phyloP scores from a whole-genome alignment of 2,113 vertebrate species.

The Synchiropus splendidus region DNA sequence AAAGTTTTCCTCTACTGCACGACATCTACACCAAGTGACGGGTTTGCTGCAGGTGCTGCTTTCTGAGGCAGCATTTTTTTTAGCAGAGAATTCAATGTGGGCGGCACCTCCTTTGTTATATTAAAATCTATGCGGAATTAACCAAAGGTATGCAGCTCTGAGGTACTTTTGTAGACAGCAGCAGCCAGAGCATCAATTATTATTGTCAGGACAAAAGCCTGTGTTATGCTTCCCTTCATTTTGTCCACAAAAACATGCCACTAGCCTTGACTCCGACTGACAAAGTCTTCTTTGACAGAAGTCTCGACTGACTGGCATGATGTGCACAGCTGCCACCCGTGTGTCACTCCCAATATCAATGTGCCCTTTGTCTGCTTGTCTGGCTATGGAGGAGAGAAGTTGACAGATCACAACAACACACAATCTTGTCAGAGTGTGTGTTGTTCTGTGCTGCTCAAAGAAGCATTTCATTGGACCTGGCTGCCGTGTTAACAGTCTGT shows the following conservation, averaged over 20 bases:
- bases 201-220: constrained; percentile 7
- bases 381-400: constrained; percentile 23
- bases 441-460: constrained; percentile 14
- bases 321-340: constrained; percentile 47
- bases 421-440: constrained; percentile 31
- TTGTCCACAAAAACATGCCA: constrained; percentile 14
- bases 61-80: too few relatives aligned
- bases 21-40: too few relatives aligned
- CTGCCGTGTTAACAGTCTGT: too few relatives aligned
- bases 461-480: constrained; percentile 10
- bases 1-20: too few relatives aligned
- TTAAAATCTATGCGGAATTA: too few relatives aligned
- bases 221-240: constrained; percentile 9
- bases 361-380: constrained; percentile 44
- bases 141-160: too few relatives aligned
- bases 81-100: too few relatives aligned
- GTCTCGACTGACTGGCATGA: constrained; percentile 33
- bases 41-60: too few relatives aligned
- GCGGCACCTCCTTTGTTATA: too few relatives aligned
- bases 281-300: constrained; percentile 39
- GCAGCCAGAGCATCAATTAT: constrained; percentile 5
- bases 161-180: too few relatives aligned
- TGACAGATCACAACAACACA: too few relatives aligned
- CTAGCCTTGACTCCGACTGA: constrained; percentile 14
- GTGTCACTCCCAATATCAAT: constrained; percentile 40